These are phyloP conservation scores for Falco columbarius DNA, from an alignment of 2,797 vertebrate species.

Conservation along the genomic window DNA sequence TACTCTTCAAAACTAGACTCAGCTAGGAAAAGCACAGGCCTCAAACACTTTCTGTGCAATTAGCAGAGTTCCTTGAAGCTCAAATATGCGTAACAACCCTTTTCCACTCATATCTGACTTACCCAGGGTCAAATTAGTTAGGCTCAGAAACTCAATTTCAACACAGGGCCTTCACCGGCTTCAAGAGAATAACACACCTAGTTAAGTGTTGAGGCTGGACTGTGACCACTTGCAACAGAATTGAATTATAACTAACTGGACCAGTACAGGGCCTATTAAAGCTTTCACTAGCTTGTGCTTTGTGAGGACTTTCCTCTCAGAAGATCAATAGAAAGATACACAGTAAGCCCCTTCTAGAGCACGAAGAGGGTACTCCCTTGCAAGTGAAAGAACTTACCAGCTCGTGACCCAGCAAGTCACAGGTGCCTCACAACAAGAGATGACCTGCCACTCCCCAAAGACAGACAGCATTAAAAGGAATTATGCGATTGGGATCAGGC, in stretches of 20 bases:
- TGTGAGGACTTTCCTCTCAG: not conserved
- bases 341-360: not conserved
- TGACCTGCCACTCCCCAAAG: not conserved
- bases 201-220: not conserved
- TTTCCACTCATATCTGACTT: not conserved
- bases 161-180: not conserved
- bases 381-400: not conserved
- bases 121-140: not conserved
- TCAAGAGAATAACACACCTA: not conserved
- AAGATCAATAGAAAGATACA: not conserved
- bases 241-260: not conserved
- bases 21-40: not conserved
- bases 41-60: not conserved
- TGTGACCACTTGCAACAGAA: not conserved
- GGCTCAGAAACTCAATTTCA: not conserved
- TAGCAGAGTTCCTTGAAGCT: not conserved
- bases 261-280: accelerated
- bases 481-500: not conserved
- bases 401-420: not conserved
- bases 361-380: not conserved
- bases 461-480: not conserved
- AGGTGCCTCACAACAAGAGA: not conserved
- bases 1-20: not conserved
- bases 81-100: not conserved
- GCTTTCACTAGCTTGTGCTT: not conserved